A percentile compares a stretch with the other conserved stretches of the same genome.
These are phyloP conservation scores for Corvus moneduloides DNA, from an alignment of 2,113 vertebrate species.

Conservation along the genomic window DNA sequence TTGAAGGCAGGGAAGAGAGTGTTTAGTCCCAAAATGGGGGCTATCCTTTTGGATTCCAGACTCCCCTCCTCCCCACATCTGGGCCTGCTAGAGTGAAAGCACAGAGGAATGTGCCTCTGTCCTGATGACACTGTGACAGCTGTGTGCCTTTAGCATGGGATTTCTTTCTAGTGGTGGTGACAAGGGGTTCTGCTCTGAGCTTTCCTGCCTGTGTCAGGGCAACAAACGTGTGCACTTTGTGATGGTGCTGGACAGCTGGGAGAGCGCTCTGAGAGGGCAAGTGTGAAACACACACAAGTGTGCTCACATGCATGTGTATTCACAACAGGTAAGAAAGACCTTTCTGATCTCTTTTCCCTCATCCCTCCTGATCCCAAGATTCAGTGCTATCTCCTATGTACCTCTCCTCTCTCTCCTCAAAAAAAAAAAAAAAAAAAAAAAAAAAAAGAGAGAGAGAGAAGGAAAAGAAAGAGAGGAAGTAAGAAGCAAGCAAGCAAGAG, in stretches of 20 bases:
- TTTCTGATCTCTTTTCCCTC: neutral
- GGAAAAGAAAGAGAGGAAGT: neutral
- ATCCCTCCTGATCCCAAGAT: neutral
- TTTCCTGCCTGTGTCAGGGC: neutral
- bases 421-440: no score
- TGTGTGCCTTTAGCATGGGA: neutral
- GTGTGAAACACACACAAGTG: neutral
- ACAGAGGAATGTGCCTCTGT: neutral
- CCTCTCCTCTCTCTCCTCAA: accelerated
- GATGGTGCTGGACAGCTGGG: neutral
- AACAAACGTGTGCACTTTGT: neutral
- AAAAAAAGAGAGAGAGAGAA: no score
- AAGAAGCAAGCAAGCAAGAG: neutral
- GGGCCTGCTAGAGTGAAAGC: neutral
- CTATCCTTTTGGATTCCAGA: neutral
- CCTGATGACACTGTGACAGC: neutral
- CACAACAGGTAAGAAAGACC: neutral
- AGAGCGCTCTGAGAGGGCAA: neutral
- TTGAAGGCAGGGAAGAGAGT: neutral
- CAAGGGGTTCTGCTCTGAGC: neutral
- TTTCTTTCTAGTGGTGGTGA: neutral
- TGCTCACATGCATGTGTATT: neutral
- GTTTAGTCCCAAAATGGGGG: neutral
- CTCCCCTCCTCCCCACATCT: neutral
- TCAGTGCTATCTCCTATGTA: neutral